Conservation (phyloP, 2,113 vertebrate species). For the Panurus biarmicus region DNA sequence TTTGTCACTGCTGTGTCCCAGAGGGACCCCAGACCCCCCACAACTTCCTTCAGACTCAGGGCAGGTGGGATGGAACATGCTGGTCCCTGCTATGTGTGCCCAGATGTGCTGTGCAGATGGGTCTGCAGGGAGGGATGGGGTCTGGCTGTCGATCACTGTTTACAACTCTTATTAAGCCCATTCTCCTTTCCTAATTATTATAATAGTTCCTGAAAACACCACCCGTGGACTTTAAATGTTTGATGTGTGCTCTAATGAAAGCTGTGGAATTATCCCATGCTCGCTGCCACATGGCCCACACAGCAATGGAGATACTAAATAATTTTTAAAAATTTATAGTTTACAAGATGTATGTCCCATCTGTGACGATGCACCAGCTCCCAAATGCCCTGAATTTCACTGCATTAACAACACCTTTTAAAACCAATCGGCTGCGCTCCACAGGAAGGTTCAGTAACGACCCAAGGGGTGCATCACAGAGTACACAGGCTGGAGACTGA, state of each 20-base stretch:
- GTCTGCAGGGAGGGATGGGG: not conserved
- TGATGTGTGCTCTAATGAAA: not conserved
- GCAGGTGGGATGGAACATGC: not conserved
- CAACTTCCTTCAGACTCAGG: not conserved
- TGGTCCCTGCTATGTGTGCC: not conserved
- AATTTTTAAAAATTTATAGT: conserved; percentile 61
- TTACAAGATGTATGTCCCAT: conserved; percentile 54
- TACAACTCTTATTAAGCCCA: conserved; percentile 14
- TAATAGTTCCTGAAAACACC: conserved; percentile 4
- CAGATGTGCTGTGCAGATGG: not conserved
- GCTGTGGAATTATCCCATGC: conserved; percentile 1
- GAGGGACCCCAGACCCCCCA: not conserved
- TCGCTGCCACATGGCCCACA: conserved; percentile 28
- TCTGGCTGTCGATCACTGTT: not conserved
- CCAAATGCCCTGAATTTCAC: conserved; percentile 33
- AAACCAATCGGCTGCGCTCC: conserved; percentile 28
- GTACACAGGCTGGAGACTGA: not conserved
- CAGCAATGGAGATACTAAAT: conserved; percentile 15
- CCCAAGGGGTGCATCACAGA: not conserved
- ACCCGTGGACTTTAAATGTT: not conserved
- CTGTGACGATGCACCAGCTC: conserved; percentile 29
- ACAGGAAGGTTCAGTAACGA: not conserved
- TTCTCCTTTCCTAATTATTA: conserved; percentile 29
- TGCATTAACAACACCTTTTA: conserved; percentile 45
- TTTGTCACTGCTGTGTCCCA: not conserved